Conservation (phyloP, 2,888 invertebrate species). For the Microctonus aethiopoides region DNA sequence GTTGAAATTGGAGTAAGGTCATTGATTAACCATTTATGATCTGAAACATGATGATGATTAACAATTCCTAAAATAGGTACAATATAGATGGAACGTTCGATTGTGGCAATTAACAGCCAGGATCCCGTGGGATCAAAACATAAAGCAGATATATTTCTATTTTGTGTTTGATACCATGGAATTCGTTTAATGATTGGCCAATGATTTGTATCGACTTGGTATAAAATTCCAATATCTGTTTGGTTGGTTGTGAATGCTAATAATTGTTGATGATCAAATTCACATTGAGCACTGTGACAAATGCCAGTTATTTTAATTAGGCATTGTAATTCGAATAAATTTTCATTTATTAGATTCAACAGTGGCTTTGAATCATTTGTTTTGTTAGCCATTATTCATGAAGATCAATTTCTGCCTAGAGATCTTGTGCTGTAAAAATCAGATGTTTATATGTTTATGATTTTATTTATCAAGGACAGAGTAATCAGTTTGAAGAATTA, state of each 20-base stretch:
- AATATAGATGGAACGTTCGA: slow-evolving; percentile 73
- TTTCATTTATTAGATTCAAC: slow-evolving; percentile 49
- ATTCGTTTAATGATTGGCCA: slow-evolving; percentile 57
- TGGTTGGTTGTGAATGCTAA: slow-evolving; percentile 58
- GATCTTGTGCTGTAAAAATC: not conserved
- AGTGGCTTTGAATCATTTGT: slow-evolving; percentile 32
- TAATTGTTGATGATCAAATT: slow-evolving; percentile 55
- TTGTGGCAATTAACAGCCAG: slow-evolving; percentile 74
- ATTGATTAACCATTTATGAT: slow-evolving; percentile 72
- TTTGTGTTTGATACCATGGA: slow-evolving; percentile 61
- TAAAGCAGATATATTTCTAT: slow-evolving; percentile 66
- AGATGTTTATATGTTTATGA: no score
- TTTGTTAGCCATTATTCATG: slow-evolving; percentile 43
- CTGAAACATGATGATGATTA: slow-evolving; percentile 69
- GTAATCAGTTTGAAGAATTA: no score
- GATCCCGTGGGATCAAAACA: slow-evolving; percentile 88
- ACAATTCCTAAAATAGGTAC: slow-evolving; percentile 73
- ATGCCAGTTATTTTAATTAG: slow-evolving; percentile 58
- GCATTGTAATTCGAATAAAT: slow-evolving; percentile 60
- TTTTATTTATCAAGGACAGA: no score
- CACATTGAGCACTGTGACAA: slow-evolving; percentile 55
- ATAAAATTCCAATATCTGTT: slow-evolving; percentile 59
- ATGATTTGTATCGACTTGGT: slow-evolving; percentile 50
- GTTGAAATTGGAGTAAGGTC: slow-evolving; percentile 71
- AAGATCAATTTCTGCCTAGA: not conserved